These are phyloP conservation scores for Limenitis camilla DNA, from an alignment of 2,888 invertebrate genomes.

Conservation along the genomic window DNA sequence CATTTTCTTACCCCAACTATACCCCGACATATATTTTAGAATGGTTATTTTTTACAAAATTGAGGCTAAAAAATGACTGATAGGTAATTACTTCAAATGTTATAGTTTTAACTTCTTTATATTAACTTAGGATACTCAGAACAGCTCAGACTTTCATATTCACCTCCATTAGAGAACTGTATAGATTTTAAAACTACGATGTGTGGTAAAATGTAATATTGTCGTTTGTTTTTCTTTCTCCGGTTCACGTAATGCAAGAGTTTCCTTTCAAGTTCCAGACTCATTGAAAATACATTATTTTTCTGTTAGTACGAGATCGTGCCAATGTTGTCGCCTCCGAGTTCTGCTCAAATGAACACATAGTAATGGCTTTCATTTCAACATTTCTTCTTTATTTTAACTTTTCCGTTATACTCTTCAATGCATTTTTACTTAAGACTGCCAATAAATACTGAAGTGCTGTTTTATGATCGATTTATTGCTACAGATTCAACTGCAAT, in stretches of 20 bases:
- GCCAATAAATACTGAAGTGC: conserved; percentile 2
- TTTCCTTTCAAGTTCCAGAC: conserved; percentile 19
- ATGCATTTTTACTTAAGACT: conserved; percentile 8
- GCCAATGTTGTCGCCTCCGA: conserved; percentile 25
- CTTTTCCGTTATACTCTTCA: conserved; percentile 13
- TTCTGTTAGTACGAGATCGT: conserved; percentile 25
- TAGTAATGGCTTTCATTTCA: conserved; percentile 18
- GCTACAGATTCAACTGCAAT: background rate
- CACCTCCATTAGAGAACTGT: too few relatives aligned
- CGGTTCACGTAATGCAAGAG: conserved; percentile 10
- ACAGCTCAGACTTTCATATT: too few relatives aligned
- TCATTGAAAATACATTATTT: conserved; percentile 27
- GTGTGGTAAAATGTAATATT: conserved; percentile 13
- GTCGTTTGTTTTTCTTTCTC: conserved; percentile 14
- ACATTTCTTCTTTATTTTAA: conserved; percentile 17
- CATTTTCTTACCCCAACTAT: too few relatives aligned
- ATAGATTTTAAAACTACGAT: background rate
- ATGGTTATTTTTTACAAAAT: too few relatives aligned
- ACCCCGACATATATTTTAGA: too few relatives aligned
- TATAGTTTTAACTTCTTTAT: too few relatives aligned
- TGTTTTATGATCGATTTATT: background rate
- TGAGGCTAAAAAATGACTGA: too few relatives aligned
- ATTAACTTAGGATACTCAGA: too few relatives aligned
- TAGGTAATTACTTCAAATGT: too few relatives aligned
- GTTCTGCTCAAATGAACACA: conserved; percentile 28